Evolutionary conservation across 2,888 invertebrate species (phyloP).

Genomic region (Geotrupes spiniger): DNA sequence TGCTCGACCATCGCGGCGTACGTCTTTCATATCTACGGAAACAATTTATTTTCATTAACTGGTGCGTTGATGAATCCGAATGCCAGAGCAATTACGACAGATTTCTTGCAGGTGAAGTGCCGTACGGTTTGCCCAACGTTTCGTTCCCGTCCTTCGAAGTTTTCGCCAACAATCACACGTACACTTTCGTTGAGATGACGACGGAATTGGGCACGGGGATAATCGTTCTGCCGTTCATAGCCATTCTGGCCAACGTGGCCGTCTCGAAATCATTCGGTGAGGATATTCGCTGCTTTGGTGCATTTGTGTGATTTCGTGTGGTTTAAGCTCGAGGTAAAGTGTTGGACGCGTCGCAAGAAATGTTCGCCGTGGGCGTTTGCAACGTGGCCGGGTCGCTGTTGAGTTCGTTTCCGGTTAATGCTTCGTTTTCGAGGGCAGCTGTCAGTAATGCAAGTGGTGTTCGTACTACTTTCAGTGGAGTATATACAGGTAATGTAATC

Average conservation of each 20-base stretch:
- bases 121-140: slow-evolving; percentile 60
- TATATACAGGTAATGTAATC: slow-evolving; percentile 65
- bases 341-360: slow-evolving; percentile 78
- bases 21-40: slow-evolving; percentile 51
- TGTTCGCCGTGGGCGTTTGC: slow-evolving; percentile 72
- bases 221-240: slow-evolving; percentile 68
- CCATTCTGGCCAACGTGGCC: slow-evolving; percentile 74
- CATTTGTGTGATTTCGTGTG: not conserved
- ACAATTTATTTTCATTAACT: slow-evolving; percentile 59
- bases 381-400: slow-evolving; percentile 74
- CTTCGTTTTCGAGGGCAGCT: slow-evolving; percentile 72
- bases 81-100: slow-evolving; percentile 9
- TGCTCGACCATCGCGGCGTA: slow-evolving; percentile 59
- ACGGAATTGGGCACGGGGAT: slow-evolving; percentile 66
- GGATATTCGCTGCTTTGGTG: slow-evolving; percentile 35
- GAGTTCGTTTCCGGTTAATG: slow-evolving; percentile 74
- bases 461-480: slow-evolving; percentile 69
- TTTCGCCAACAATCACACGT: slow-evolving; percentile 52
- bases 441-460: slow-evolving; percentile 80
- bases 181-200: slow-evolving; percentile 56
- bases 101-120: slow-evolving; percentile 54
- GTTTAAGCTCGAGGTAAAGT: slow-evolving; percentile 62
- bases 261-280: slow-evolving; percentile 84
- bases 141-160: slow-evolving; percentile 56
- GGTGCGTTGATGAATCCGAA: slow-evolving; percentile 45